Evolutionary conservation across 1,140 invertebrate genomes (phyloP).

Genomic region (Tetramorium parvispinum): DNA sequence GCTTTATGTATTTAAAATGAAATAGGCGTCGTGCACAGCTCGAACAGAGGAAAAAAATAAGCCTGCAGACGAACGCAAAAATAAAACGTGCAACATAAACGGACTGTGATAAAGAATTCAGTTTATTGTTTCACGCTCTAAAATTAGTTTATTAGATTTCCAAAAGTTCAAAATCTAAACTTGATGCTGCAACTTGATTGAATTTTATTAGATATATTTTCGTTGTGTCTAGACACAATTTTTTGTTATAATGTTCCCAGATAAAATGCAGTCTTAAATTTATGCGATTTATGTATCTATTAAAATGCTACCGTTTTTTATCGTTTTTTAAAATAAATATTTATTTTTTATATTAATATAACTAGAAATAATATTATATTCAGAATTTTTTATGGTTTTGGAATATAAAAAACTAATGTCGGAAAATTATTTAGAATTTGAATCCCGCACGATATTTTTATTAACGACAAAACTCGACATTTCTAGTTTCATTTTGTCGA

Average conservation of each 20-base stretch:
- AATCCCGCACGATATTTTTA: neutral
- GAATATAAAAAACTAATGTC: neutral
- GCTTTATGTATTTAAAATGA: slow-evolving; percentile 32
- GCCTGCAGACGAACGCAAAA: neutral
- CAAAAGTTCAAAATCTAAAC: neutral
- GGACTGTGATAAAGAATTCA: slow-evolving; percentile 2
- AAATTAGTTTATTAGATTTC: neutral
- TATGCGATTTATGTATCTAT: neutral
- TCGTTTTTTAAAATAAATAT: neutral
- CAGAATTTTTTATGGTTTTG: neutral
- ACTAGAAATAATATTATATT: neutral
- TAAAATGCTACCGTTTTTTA: neutral
- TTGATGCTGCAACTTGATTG: neutral
- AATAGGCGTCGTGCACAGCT: neutral
- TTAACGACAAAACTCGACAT: neutral
- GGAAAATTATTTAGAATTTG: neutral
- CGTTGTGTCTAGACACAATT: neutral
- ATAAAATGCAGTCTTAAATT: neutral
- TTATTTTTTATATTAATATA: neutral
- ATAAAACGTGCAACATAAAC: neutral
- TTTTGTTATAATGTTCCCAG: neutral
- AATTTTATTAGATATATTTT: neutral
- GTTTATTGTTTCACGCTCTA: neutral
- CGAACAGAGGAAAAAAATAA: neutral
- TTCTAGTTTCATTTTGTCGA: neutral